Percentiles rank a stretch among this genome's conserved stretches.
Evolutionary conservation across 2,113 vertebrate species (phyloP).

Genomic region (Gopherus flavomarginatus): DNA sequence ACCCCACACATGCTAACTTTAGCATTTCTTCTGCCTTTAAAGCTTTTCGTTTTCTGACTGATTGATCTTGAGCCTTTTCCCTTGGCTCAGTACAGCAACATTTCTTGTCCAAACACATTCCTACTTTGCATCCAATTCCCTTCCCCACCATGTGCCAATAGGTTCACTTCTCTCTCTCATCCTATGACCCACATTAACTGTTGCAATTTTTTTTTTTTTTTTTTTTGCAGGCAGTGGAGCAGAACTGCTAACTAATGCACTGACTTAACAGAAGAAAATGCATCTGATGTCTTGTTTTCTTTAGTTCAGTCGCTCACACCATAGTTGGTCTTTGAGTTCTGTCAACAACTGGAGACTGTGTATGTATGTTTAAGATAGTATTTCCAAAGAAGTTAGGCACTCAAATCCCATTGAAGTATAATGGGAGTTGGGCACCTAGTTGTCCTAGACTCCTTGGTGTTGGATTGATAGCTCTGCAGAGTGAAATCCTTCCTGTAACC

Average conservation of each 20-base stretch:
- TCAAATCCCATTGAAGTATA: not conserved
- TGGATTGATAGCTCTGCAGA: not conserved
- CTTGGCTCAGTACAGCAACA: conserved; percentile 68
- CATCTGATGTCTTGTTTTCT: not conserved
- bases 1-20: conserved; percentile 80
- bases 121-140: conserved; percentile 60
- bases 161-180: conserved; percentile 62
- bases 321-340: not conserved
- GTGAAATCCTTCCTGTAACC: not conserved
- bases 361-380: not conserved
- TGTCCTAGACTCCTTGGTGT: not conserved
- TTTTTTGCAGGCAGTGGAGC: not conserved
- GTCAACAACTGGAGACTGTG: not conserved
- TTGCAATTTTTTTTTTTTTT: not conserved
- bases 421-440: accelerated
- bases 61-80: conserved; percentile 76
- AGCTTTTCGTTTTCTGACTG: conserved; percentile 69
- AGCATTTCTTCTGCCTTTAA: conserved; percentile 78
- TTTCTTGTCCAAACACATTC: conserved; percentile 73
- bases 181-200: conserved; percentile 46
- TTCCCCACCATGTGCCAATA: conserved; percentile 56
- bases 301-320: not conserved
- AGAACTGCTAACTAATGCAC: conserved; percentile 5
- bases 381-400: not conserved
- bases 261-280: not conserved